Conservation (phyloP, 2,113 vertebrate genomes). For the Ictidomys tridecemlineatus region DNA sequence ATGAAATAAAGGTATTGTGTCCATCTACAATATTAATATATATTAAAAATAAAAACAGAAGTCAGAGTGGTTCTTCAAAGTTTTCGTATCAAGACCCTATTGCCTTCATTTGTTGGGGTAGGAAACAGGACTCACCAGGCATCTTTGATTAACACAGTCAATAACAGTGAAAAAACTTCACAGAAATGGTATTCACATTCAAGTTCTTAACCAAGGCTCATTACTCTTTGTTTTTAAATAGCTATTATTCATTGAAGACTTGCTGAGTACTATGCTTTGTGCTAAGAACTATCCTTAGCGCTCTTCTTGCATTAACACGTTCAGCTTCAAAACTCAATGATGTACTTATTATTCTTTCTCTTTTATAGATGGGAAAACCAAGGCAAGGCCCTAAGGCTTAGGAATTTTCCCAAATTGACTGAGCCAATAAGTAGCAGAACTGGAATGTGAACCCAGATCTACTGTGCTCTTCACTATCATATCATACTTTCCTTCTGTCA, state of each 20-base stretch:
- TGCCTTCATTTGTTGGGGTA: not conserved
- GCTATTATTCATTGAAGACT: not conserved
- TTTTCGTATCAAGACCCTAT: not conserved
- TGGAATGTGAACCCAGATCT: conserved; percentile 14
- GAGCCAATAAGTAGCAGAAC: not conserved
- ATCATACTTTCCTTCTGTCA: not conserved
- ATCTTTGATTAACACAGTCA: conserved; percentile 1
- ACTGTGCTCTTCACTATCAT: not conserved
- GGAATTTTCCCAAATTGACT: not conserved
- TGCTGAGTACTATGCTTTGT: not conserved
- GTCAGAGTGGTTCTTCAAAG: not conserved
- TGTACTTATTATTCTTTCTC: not conserved
- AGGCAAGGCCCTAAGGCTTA: not conserved
- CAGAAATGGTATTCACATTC: not conserved
- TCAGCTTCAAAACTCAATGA: not conserved
- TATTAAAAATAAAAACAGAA: not conserved
- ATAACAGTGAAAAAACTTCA: not conserved
- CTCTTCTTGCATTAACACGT: not conserved
- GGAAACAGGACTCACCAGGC: not conserved
- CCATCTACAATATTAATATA: too few relatives aligned
- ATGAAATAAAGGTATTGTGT: too few relatives aligned
- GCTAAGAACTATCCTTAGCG: not conserved
- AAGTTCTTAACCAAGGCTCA: not conserved
- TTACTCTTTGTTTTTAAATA: not conserved
- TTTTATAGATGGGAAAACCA: not conserved